Evolutionary conservation across 23 tunicate species (phyloP).

Genomic region (Phallusia fumigata): DNA sequence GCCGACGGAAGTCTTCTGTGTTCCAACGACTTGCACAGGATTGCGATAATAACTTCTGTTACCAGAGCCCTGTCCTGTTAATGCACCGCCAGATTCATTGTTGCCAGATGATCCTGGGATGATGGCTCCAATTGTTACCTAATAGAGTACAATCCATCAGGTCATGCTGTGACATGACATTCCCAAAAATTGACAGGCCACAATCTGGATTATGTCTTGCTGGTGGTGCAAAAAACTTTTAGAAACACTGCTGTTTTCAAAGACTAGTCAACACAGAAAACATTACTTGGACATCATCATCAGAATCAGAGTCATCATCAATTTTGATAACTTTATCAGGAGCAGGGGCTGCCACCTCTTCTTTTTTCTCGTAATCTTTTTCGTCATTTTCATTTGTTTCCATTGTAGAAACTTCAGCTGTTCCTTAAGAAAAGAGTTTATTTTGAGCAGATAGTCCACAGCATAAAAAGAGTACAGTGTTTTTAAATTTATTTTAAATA

Average conservation of each 20-base stretch:
- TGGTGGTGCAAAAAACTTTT: too few relatives aligned
- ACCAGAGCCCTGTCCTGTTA: constrained; percentile 20
- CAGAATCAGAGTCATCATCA: constrained; percentile 72
- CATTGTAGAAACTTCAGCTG: neutral
- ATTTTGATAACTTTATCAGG: neutral
- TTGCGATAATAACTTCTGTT: constrained; percentile 68
- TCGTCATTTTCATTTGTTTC: constrained; percentile 10
- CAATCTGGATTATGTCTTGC: too few relatives aligned
- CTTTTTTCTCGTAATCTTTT: neutral
- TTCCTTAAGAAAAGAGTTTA: neutral
- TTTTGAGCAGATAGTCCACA: neutral
- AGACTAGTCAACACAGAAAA: neutral
- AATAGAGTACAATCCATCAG: too few relatives aligned
- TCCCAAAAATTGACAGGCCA: too few relatives aligned
- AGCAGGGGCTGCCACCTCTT: neutral
- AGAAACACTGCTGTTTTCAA: too few relatives aligned
- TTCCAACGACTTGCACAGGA: constrained; percentile 72
- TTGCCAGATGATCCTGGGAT: constrained; percentile 41
- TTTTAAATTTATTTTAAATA: too few relatives aligned
- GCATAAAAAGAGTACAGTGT: too few relatives aligned
- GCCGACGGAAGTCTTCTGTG: constrained; percentile 65
- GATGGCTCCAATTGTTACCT: constrained; percentile 89
- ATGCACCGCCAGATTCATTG: neutral
- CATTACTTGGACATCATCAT: constrained; percentile 83
- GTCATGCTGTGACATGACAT: too few relatives aligned